Percentiles rank a stretch among this genome's conserved stretches.
Evolutionary conservation across 2,888 invertebrate species (phyloP).

Genomic region (Lagria hirta): DNA sequence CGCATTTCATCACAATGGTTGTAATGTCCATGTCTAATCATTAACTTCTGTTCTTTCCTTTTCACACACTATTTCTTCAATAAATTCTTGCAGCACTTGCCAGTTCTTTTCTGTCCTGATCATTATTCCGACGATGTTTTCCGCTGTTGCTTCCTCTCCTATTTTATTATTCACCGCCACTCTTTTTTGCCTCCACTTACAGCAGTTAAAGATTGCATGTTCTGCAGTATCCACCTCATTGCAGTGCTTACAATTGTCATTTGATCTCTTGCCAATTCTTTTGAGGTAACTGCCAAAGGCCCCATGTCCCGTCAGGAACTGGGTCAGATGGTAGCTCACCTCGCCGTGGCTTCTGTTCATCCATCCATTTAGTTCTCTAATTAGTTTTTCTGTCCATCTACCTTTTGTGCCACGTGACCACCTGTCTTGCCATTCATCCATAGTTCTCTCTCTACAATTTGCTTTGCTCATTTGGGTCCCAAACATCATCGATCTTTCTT

Average conservation of each 20-base stretch:
- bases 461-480: neutral
- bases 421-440: neutral
- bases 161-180: neutral
- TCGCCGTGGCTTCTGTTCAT: neutral
- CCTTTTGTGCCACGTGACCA: neutral
- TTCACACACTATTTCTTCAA: neutral
- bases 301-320: neutral
- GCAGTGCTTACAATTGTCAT: neutral
- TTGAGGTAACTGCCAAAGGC: neutral
- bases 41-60: neutral
- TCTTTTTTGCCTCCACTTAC: neutral
- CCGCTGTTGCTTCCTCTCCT: neutral
- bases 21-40: neutral
- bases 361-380: neutral
- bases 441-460: neutral
- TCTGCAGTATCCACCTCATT: conserved; percentile 1
- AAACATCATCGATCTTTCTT: conserved; percentile 1
- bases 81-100: neutral
- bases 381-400: neutral
- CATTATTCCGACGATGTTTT: conserved; percentile 1
- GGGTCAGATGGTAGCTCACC: neutral
- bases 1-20: no score
- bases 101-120: neutral
- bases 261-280: neutral
- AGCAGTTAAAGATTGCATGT: conserved; percentile 4